Evolutionary conservation across 2,888 invertebrate genomes (phyloP).

Genomic region (Stenodera caucasica): DNA sequence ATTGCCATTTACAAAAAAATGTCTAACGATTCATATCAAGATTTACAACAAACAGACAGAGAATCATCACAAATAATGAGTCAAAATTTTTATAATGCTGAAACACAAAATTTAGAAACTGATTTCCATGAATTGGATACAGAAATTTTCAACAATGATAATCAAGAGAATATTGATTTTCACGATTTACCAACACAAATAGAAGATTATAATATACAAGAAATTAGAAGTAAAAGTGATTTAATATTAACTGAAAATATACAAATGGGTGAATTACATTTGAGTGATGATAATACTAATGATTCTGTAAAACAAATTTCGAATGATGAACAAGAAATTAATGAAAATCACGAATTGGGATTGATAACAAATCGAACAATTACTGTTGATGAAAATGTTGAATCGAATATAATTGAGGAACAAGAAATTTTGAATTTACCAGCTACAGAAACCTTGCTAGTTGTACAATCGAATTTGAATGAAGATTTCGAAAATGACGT

Average conservation of each 20-base stretch:
- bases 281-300: background rate
- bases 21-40: background rate
- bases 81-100: slow-evolving; percentile 39
- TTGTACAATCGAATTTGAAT: background rate
- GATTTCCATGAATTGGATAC: background rate
- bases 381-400: background rate
- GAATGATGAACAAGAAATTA: background rate
- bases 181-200: slow-evolving; percentile 35
- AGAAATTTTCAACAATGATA: background rate
- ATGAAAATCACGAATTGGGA: background rate
- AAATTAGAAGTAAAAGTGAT: background rate
- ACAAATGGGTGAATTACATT: background rate
- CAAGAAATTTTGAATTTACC: background rate
- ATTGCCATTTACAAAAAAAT: slow-evolving; percentile 22
- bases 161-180: slow-evolving; percentile 15
- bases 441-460: background rate
- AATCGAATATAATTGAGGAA: background rate
- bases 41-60: background rate
- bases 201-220: background rate
- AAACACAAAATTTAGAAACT: slow-evolving; percentile 34
- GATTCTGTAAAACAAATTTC: background rate
- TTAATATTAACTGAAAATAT: background rate
- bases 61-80: slow-evolving; percentile 11
- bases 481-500: slow-evolving; percentile 16
- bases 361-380: background rate